Evolutionary conservation across 2,797 vertebrate species (phyloP).

Genomic region (Semaprochilodus insignis): DNA sequence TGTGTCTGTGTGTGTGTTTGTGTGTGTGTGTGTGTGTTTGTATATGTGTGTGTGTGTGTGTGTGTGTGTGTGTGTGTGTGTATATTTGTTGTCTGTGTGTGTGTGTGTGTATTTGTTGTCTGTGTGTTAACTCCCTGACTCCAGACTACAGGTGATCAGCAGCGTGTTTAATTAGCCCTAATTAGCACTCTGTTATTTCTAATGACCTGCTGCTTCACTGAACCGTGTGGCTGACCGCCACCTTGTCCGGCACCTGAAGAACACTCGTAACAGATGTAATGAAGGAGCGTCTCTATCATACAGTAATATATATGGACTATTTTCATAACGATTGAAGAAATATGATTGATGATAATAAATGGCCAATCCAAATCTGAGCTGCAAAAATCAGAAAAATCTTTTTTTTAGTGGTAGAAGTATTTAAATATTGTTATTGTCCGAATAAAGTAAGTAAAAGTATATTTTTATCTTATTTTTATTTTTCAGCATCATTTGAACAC

Average conservation of each 20-base stretch:
- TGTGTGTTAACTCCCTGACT: neutral
- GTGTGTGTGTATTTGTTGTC: neutral
- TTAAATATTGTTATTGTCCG: too few relatives aligned
- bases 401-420: too few relatives aligned
- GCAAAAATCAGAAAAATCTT: neutral
- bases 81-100: neutral
- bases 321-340: neutral
- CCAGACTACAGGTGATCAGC: constrained; percentile 2
- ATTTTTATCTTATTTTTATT: too few relatives aligned
- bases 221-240: neutral
- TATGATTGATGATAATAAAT: neutral
- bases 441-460: too few relatives aligned
- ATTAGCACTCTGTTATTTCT: constrained; percentile 62
- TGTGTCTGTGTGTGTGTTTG: neutral
- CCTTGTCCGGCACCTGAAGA: neutral
- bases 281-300: neutral
- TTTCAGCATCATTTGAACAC: too few relatives aligned
- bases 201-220: constrained; percentile 50
- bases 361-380: too few relatives aligned
- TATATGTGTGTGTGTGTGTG: too few relatives aligned
- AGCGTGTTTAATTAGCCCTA: constrained; percentile 57
- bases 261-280: neutral
- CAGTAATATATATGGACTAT: neutral
- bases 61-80: neutral
- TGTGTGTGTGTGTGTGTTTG: too few relatives aligned